Conservation (phyloP, 2,797 vertebrate species). For the Gymnoscopelus microlampas region DNA sequence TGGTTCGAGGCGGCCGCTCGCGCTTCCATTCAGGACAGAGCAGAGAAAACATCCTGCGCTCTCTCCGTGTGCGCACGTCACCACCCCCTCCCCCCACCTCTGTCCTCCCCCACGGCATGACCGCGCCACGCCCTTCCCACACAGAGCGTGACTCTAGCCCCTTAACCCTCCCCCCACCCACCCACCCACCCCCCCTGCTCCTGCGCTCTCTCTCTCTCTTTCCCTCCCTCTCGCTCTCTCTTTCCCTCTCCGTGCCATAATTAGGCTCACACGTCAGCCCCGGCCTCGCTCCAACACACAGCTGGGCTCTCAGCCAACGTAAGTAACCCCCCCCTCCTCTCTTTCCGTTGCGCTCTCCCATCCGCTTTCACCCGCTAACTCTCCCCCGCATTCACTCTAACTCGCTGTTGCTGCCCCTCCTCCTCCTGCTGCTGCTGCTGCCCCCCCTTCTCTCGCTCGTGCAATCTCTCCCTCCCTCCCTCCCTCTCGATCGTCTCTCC, state of each 20-base stretch:
- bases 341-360: conserved; percentile 73
- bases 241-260: conserved; percentile 76
- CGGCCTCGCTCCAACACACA: conserved; percentile 79
- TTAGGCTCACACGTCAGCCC: conserved; percentile 81
- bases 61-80: conserved; percentile 20
- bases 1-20: conserved; percentile 44
- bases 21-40: conserved; percentile 41
- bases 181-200: background rate
- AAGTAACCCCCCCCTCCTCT: conserved; percentile 55
- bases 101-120: conserved; percentile 67
- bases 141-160: conserved; percentile 67
- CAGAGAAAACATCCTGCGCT: conserved; percentile 64
- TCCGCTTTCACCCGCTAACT: conserved; percentile 64
- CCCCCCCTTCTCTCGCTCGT: conserved; percentile 42
- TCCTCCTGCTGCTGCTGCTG: background rate
- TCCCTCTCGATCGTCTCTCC: conserved; percentile 59
- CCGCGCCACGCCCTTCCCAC: conserved; percentile 75
- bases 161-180: background rate
- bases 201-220: conserved; percentile 4
- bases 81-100: background rate
- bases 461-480: conserved; percentile 50
- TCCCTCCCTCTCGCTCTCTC: conserved; percentile 39
- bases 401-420: conserved; percentile 6
- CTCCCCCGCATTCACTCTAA: conserved; percentile 38
- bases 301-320: conserved; percentile 76